Base-by-base conservation (phyloP, 2,113 vertebrate genomes). In the Paralichthys olivaceus region DNA sequence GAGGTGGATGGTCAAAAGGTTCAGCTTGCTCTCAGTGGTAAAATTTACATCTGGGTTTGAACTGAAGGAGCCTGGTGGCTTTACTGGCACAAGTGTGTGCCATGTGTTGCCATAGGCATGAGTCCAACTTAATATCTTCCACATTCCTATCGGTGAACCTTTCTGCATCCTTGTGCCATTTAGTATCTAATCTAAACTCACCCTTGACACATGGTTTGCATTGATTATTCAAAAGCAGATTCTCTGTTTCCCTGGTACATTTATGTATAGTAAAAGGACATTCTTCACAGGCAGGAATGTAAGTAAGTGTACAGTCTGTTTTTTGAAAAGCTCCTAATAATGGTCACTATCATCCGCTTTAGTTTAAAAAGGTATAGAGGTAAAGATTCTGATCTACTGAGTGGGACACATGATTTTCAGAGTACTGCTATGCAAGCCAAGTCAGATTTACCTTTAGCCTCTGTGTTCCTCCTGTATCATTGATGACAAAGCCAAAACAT, bases 41-140 rank as follows among this genome's bases (percentile, higher is more conserved):
- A 20, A 14, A 60, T 78, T 81, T 25, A 54, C 51, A 86, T 62
- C 55, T 72, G 65, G 63, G 55, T 49, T 58, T 49, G 11, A 81
- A 56, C 19, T 1, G 7, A 47, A 29, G 47, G 22, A 13, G 32
- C 26, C 14, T 9, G 59, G 19, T 60, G 37, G 64, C 19, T 63
- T 59, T 56, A 19, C 19, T 66, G 62, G 32, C 51, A 53, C 69
- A 74, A 51, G 70, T 78, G 77, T 70, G 28, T 55, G 22, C 60
- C 78, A 77, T 20, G 9, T 74, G 82, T 63, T 51, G 40, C 37
- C 20, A 19, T 15, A 20, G 57, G 57, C 40, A 17, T 7, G 13
- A 11, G 23, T 47, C 73, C 43, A 29, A 60, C 2, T 13, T 53
- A 37, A 63, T 45, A 66, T 69, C 7, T 53, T 51, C 53, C 40